Evolutionary conservation across 2,888 invertebrate genomes (phyloP), one percentile per base, ranked within the genome.

Genomic region (Drosophila buzzatii): DNA sequence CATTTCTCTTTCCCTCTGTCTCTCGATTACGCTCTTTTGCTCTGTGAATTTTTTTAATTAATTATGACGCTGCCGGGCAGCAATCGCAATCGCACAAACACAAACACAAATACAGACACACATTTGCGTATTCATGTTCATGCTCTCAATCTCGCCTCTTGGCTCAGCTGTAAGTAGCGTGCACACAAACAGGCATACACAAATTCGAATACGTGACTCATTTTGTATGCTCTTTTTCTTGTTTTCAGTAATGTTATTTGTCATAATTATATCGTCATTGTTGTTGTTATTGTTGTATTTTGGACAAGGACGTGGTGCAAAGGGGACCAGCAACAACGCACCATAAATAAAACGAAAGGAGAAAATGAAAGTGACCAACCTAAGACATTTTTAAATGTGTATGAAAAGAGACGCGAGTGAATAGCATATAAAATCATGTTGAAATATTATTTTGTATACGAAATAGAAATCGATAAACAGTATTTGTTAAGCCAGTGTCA

Each of bases 41-140:
- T 55, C 70, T 65, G 56, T 69, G 68, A 66, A 73, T 45, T 60
- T 76, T 69, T 79, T 64, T 77, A 89, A 87, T 89, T 85, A 80
- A 87, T 85, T 80, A 85, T 76, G 82, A 78, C 78, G 80, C 81
- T 71, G 78, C 71, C 82, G 77, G 72, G 73, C 73, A 79, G 69
- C 44, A 66, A 70, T 66, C 72, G 59, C 69, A 76, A 74, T 73
- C 70, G 41, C 69, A 55, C 56, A 49, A 51, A 53, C 69, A 55
- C 56, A 49, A 51, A 53, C 52, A 63, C 44, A 20, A 2, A 20
- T 20, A 44, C 31, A 69, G 66, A 62, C 56, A 52, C 41, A 68
- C 51, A 56, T 27, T 27, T 58, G n/a, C 42, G n/a, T 53, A 51
- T 49, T 68, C 57, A 58, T 61, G 42, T 41, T 64, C 63, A 56